Evolutionary conservation across 2,888 invertebrate species (phyloP).

Genomic region (Zhengitettix transpicula): DNA sequence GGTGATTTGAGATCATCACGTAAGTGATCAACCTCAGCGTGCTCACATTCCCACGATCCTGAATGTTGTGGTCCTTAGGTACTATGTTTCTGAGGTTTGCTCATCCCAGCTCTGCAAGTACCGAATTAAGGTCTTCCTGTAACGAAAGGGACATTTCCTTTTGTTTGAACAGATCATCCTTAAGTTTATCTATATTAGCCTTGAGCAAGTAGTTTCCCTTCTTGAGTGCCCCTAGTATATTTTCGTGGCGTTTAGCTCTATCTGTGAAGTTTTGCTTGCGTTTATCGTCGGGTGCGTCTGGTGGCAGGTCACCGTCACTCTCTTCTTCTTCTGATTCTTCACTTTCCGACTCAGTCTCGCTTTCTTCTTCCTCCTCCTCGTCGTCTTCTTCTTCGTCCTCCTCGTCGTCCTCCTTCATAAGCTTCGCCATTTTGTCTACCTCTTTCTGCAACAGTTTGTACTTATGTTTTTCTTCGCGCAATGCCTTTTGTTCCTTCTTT

Average conservation of each 20-base stretch:
- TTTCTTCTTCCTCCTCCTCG: conserved; percentile 36
- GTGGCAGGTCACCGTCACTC: conserved; percentile 41
- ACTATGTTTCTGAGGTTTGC: neutral
- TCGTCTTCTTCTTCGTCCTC: conserved; percentile 26
- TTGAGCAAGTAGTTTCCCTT: conserved; percentile 77
- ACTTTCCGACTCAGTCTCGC: conserved; percentile 29
- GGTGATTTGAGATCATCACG: no score
- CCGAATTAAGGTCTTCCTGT: conserved; percentile 72
- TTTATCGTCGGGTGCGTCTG: conserved; percentile 49
- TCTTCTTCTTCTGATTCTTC: conserved; percentile 51
- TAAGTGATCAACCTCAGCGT: no score
- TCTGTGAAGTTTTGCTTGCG: conserved; percentile 29
- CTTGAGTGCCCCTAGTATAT: conserved; percentile 59
- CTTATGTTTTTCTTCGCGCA: conserved; percentile 61
- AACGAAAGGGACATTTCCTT: conserved; percentile 59
- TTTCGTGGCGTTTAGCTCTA: conserved; percentile 54
- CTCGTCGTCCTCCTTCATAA: conserved; percentile 51
- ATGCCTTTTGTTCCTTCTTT: conserved; percentile 42
- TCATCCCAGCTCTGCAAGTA: conserved; percentile 69
- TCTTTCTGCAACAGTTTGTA: conserved; percentile 71
- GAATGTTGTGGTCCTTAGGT: no score
- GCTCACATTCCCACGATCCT: no score
- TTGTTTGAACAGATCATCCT: conserved; percentile 71
- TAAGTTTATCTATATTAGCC: conserved; percentile 72
- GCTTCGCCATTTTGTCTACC: conserved; percentile 78